Conservation (phyloP, 2,113 vertebrate genomes). For the Spilogale gracilis region DNA sequence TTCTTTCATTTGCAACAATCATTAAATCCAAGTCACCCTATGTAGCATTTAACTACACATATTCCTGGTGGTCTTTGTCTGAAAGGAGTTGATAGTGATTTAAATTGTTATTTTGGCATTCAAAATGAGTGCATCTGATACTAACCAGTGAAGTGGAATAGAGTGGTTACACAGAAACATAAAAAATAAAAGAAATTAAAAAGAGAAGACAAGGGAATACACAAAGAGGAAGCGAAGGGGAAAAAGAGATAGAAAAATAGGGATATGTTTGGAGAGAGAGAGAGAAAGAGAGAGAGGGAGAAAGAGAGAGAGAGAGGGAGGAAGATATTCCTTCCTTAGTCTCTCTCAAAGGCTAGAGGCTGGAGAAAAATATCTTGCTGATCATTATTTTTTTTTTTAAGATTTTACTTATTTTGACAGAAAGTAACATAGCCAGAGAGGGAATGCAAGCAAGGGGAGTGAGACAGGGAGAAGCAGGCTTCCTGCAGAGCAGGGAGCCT, state of each 20-base stretch:
- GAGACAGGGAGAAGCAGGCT: too few species aligned
- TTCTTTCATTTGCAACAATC: neutral
- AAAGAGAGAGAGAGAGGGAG: neutral
- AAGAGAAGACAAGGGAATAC: neutral
- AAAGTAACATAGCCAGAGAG: too few species aligned
- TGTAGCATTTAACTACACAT: neutral
- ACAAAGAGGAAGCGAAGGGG: neutral
- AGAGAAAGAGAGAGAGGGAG: neutral
- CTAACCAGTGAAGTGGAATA: neutral
- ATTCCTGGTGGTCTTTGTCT: neutral
- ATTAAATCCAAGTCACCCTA: neutral
- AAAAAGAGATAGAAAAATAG: neutral
- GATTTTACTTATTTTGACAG: too few species aligned
- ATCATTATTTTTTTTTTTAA: neutral
- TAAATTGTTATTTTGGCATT: neutral
- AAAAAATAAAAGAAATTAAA: neutral
- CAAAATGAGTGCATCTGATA: neutral
- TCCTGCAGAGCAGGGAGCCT: too few species aligned
- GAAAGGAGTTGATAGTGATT: neutral
- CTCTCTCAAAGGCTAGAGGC: fast-evolving
- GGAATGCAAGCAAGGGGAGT: too few species aligned
- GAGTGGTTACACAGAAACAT: neutral
- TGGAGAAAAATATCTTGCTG: neutral
- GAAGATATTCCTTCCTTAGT: neutral
- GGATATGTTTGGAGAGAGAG: neutral